phyloP scores from a whole-genome alignment of 2,888 invertebrate genomes.

The Metellina segmentata region DNA sequence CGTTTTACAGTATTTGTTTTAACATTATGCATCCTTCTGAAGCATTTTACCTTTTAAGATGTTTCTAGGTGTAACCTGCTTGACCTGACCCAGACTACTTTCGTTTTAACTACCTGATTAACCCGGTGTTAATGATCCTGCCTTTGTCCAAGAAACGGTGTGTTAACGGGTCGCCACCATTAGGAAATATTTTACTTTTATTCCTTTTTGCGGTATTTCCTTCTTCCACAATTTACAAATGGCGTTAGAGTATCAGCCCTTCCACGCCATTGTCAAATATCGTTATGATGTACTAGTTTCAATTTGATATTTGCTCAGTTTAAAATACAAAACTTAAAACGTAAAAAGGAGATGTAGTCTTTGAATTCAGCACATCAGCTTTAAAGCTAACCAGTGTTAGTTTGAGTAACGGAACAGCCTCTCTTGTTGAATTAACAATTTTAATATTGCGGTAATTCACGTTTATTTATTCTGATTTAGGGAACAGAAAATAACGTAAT shows the following conservation, averaged over 20 bases:
- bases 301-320: no score
- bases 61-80: not conserved
- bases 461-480: no score
- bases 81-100: not conserved
- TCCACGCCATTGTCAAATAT: not conserved
- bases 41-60: not conserved
- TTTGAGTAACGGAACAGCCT: no score
- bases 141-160: not conserved
- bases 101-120: not conserved
- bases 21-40: no score
- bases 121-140: not conserved
- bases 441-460: no score
- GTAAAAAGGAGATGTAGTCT: no score
- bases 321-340: no score
- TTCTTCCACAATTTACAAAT: not conserved
- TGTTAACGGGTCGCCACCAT: not conserved
- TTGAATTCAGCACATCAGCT: no score
- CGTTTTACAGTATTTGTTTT: no score
- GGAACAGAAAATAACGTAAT: no score
- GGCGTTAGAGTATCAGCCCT: not conserved
- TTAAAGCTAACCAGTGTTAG: no score
- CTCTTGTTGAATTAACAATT: no score
- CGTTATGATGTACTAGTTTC: not conserved
- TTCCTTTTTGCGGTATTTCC: not conserved
- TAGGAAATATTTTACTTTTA: not conserved